phyloP scores from a whole-genome alignment of 2,888 invertebrate species.

The Lithophane ornitopus region DNA sequence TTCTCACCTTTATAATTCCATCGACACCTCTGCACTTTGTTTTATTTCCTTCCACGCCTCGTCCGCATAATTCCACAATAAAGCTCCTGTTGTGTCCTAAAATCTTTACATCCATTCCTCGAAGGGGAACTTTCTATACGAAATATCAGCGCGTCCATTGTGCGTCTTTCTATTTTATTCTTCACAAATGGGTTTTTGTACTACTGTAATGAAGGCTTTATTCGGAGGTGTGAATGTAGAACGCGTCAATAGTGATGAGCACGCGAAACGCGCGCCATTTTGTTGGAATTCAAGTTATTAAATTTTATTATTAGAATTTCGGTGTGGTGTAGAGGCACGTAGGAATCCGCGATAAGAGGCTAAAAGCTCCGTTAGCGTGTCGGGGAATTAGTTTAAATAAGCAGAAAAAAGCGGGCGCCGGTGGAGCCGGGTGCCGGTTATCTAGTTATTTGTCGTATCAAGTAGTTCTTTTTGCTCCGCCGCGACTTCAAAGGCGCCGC shows the following conservation, averaged over 20 bases:
- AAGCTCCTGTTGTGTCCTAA: conserved; percentile 83
- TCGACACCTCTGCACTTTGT: conserved; percentile 86
- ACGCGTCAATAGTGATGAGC: conserved; percentile 75
- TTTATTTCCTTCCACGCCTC: conserved; percentile 87
- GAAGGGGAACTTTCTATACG: conserved; percentile 87
- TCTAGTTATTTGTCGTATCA: conserved; percentile 89
- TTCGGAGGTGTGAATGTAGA: conserved; percentile 87
- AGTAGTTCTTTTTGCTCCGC: conserved; percentile 82
- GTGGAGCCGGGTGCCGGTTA: conserved; percentile 79
- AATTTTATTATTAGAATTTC: conserved; percentile 64
- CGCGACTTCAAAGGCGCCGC: conserved; percentile 84
- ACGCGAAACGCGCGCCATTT: conserved; percentile 69
- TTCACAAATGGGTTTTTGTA: conserved; percentile 87
- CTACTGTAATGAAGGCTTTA: conserved; percentile 88
- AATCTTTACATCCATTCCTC: conserved; percentile 79
- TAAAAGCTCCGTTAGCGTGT: conserved; percentile 74
- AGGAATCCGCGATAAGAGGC: conserved; percentile 73
- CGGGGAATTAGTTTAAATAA: conserved; percentile 80
- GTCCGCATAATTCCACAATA: conserved; percentile 85
- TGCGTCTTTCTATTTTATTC: conserved; percentile 85
- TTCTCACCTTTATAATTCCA: conserved; percentile 79
- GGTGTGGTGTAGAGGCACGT: conserved; percentile 35
- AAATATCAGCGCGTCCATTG: conserved; percentile 86
- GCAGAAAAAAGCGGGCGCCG: conserved; percentile 85
- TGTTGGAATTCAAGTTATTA: conserved; percentile 61